Evolutionary conservation across 2,113 vertebrate species (phyloP), one percentile per base, ranked within the genome.

Genomic region (Gambusia holbrooki): DNA sequence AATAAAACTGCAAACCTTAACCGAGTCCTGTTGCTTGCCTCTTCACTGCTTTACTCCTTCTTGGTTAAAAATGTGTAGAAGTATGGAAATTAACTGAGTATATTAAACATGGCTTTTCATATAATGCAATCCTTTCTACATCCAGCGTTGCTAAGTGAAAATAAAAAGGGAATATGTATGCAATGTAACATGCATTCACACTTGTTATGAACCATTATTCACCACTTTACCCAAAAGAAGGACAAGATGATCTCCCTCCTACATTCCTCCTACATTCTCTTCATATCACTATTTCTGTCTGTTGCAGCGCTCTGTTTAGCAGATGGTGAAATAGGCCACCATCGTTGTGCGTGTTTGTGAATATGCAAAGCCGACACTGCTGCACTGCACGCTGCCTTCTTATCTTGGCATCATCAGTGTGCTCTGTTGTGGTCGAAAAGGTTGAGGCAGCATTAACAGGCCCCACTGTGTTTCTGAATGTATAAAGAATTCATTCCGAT

Each of bases 191-290:
- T 48, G 3, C 8, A 66, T 51, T 7, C 35, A 66, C 32, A 35
- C n/a, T 58, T 45, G 29, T 12, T 54, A 27, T 5, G 9, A 27
- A 54, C 12, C n/a, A 60, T 30, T 42, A 79, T 32, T 40, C 19
- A 51, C 1, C 15, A 69, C 27, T 70, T 66, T 25, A 29, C 42
- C 28, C 33, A 66, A 25, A 37, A 69, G 25, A 71, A 75, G 61
- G 37, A 77, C 62, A 30, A 33, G 17, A 35, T 66, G 19, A 3
- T 65, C 19, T 60, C 48, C 32, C 73, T 66, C 67, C 65, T 15
- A 60, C 25, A 62, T 32, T 19, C 32, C 35, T 64, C 77, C 35
- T 29, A 30, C 22, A 15, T 30, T 8, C 42, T 13, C 6, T 45
- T 25, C 9, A 15, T 12, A 12, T 71, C 30, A 40, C 14, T 62